Evolutionary conservation across 2,113 vertebrate genomes (phyloP), one percentile per base, ranked within the genome.

Genomic region (Labeo catla): DNA sequence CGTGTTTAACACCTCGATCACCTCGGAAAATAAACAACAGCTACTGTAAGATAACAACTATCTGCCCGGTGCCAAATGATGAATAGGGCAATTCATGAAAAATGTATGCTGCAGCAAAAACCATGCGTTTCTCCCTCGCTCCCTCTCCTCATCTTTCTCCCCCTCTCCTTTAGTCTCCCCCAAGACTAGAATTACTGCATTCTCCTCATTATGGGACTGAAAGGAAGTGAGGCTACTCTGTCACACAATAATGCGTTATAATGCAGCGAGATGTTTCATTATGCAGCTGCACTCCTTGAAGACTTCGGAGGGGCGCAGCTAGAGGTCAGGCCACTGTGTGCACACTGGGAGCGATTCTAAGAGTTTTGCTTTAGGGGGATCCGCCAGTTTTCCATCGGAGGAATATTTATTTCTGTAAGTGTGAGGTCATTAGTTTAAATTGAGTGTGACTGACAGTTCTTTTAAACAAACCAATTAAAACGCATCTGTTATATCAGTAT

Each of bases 81-180:
- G 87, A 92, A 91, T 86, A 39, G 85, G 59, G 57, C 83, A 86
- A 84, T 88, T 89, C 87, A 89, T 88, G 74, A 91, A 92, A 92
- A 91, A 92, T 86, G 86, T 39, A 91, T 80, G 87, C 76, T 57
- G 77, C 57, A 86, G 88, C 81, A 89, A 83, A 86, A 73, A 89
- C n/a, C 61, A 43, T 74, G 3, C 11, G 74, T 86, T 73, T 91
- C 84, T 72, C 86, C 82, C 76, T 79, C 34, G 66, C 36, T 86
- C 83, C 65, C 70, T 83, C 45, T 84, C 82, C 68, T 87, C 77
- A 81, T 87, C 86, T 57, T 85, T 86, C 84, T 81, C 86, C 59
- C 83, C 83, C 57, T 81, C 23, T 74, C 49, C 83, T 68, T 82
- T 28, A 57, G 6, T 76, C 57, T 70, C 84, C 88, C 88, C 13